Evolutionary conservation across 2,113 vertebrate species (phyloP).

Genomic region (Malaclemys terrapin): DNA sequence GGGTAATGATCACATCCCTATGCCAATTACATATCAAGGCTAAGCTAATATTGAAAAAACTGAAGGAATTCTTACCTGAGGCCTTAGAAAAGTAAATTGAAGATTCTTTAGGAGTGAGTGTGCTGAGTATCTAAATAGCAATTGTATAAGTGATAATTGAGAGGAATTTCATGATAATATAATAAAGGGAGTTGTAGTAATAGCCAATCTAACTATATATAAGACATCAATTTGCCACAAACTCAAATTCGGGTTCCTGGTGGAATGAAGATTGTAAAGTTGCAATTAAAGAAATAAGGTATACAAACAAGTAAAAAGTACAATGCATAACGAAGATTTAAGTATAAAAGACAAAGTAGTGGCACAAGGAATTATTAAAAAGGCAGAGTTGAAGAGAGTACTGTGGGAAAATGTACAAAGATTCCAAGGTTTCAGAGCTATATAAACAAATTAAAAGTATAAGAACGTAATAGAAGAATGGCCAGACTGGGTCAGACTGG

Average conservation of each 20-base stretch:
- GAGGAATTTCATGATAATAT: background rate
- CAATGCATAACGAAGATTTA: background rate
- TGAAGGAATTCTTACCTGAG: background rate
- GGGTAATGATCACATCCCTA: background rate
- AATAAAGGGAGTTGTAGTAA: background rate
- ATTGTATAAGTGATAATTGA: background rate
- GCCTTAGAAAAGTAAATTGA: background rate
- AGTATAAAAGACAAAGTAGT: background rate
- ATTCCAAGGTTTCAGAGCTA: too few relatives aligned
- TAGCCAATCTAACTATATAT: background rate
- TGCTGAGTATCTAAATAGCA: background rate
- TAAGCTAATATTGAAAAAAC: background rate
- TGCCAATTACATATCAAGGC: background rate
- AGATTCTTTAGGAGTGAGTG: background rate
- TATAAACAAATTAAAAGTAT: too few relatives aligned
- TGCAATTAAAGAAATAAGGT: background rate
- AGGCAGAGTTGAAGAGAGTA: background rate
- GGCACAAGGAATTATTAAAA: background rate
- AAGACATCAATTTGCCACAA: background rate
- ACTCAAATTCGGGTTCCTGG: background rate
- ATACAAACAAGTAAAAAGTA: background rate
- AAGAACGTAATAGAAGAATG: too few relatives aligned
- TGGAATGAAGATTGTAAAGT: background rate
- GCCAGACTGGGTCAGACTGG: too few relatives aligned
- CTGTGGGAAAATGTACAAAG: background rate